Evolutionary conservation across 2,797 vertebrate species (phyloP), one percentile per base, ranked within the genome.

Genomic region (Microchirus variegatus): DNA sequence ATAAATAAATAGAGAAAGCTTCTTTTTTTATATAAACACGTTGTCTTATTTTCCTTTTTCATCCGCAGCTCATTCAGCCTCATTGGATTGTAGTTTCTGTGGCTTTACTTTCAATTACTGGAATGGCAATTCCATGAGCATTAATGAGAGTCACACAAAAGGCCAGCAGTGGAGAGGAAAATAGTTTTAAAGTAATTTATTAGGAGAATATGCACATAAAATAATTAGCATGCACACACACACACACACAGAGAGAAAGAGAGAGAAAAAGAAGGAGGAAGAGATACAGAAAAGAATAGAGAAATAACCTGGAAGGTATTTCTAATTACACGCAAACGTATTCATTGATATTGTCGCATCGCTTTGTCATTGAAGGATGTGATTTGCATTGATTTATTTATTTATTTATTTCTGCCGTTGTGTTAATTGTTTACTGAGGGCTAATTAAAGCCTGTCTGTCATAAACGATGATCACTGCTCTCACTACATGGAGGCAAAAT

Each of bases 381-480:
- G 81, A 90, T 92, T 89, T 87, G 89, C 90, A 91, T 90, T 84
- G 80, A 85, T 89, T 18, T 18, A 84, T 87, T 72, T 45, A 56
- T 22, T 59, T 31, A n/a, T n/a, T 43, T 60, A 63, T 71, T 50
- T 69, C 46, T 71, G 56, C 75, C 70, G 78, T 84, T 76, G 80
- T 83, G 85, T 85, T 93, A 92, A 92, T 93, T 92, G 90, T 92
- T 92, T 90, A 88, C 87, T 77, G 79, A 41, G 63, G 83, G 86
- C 87, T 92, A 92, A 94, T 93, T 94, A 92, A 87, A 82, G 70
- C 61, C 69, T 36, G 81, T 57, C 85, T 84, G 84, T 91, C 86
- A 90, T 88, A 89, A 89, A 61, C 46, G 52, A 77, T 72, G 82
- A 87, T 88, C 77, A 67, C 65, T 59, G 76, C 78, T 82, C 73